Conservation (phyloP, 2,888 invertebrate species). For the Hermaeophaga mercurialis region DNA sequence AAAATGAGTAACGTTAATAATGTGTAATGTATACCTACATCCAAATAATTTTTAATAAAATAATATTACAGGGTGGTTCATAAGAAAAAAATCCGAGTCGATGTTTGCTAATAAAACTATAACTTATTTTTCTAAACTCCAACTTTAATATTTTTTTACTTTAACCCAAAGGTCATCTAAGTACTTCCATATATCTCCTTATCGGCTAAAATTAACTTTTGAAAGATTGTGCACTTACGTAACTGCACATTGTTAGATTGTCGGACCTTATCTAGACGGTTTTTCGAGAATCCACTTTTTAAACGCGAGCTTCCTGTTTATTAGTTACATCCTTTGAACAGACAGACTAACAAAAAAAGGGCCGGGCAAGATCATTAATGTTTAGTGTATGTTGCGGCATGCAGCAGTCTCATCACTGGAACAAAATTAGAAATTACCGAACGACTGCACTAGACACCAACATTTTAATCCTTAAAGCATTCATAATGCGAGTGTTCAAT, state of each 20-base stretch:
- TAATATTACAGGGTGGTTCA: too few species aligned
- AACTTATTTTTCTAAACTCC: too few species aligned
- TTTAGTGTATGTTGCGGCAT: conserved; percentile 27
- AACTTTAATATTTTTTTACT: too few species aligned
- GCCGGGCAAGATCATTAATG: conserved; percentile 28
- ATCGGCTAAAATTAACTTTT: too few species aligned
- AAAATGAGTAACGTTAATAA: too few species aligned
- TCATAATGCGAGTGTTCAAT: neutral
- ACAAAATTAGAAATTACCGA: conserved; percentile 24
- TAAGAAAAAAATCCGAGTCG: too few species aligned
- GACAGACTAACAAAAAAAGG: conserved; percentile 35
- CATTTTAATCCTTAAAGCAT: neutral
- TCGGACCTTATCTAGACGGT: conserved; percentile 14
- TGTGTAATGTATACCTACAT: too few species aligned
- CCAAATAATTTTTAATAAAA: too few species aligned
- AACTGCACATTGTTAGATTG: neutral
- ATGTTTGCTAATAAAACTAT: too few species aligned
- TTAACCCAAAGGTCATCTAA: too few species aligned
- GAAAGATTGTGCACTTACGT: conserved; percentile 5
- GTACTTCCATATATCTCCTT: too few species aligned
- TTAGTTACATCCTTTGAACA: conserved; percentile 30
- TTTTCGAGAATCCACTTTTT: conserved; percentile 24
- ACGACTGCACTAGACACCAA: conserved; percentile 12
- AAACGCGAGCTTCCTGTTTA: conserved; percentile 29
- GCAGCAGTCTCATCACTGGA: conserved; percentile 25